Percentiles rank a stretch among this genome's conserved stretches.
phyloP scores from a whole-genome alignment of 2,113 vertebrate species.

The Echinops telfairi region DNA sequence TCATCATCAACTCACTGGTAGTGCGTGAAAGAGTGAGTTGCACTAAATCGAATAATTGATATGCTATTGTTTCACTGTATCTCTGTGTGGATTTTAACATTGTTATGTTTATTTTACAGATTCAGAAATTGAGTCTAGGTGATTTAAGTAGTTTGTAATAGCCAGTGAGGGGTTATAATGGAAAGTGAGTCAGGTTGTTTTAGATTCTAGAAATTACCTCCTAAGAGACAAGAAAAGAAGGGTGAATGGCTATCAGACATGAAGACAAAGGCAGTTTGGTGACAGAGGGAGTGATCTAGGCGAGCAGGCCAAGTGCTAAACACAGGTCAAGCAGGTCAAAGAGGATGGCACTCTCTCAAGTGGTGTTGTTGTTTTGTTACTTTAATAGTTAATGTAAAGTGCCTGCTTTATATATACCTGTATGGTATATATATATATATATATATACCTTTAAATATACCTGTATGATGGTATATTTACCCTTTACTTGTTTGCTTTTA shows the following conservation, averaged over 20 bases:
- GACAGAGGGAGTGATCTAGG: neutral
- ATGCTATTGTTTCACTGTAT: constrained; percentile 25
- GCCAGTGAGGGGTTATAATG: neutral
- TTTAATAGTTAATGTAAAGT: constrained; percentile 33
- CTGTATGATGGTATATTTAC: neutral
- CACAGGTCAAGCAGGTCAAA: neutral
- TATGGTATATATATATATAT: too few relatives aligned
- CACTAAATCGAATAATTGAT: neutral
- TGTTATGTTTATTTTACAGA: constrained; percentile 44
- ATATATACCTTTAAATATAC: neutral
- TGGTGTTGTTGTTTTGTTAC: constrained; percentile 42
- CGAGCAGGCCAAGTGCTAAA: neutral
- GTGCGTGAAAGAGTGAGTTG: neutral
- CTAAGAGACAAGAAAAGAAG: constrained; percentile 1
- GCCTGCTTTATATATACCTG: too few relatives aligned
- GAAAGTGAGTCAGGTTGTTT: neutral
- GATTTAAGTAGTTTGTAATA: neutral
- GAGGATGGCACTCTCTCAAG: neutral
- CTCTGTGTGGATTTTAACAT: constrained; percentile 6
- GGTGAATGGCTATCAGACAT: neutral
- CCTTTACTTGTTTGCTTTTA: constrained; percentile 46
- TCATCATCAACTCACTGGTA: too few relatives aligned
- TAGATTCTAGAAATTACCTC: constrained; percentile 42
- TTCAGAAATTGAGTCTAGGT: neutral
- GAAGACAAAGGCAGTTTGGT: neutral